phyloP scores from a whole-genome alignment of 2,888 invertebrate genomes.

The Caenorhabditis doughertyi region DNA sequence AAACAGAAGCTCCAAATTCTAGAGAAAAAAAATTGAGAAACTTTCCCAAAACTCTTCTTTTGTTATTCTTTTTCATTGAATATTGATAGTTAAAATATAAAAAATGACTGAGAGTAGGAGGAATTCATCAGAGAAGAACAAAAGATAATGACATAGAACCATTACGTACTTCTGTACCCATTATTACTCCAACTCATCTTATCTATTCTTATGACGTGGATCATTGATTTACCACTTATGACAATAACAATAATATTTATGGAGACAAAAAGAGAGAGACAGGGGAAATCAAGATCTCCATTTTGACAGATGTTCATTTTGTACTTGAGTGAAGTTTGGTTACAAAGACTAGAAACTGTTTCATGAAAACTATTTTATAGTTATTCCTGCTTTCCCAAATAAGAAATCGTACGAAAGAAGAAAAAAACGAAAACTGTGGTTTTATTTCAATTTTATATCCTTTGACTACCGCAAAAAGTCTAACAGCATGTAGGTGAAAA shows the following conservation, averaged over 20 bases:
- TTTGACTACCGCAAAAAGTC: conserved; percentile 16
- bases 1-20: too few species aligned
- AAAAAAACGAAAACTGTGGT: conserved; percentile 1
- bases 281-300: too few species aligned
- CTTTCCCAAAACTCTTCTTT: too few species aligned
- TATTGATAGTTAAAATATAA: too few species aligned
- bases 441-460: conserved; percentile 34
- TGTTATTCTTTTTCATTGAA: too few species aligned
- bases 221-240: conserved; percentile 12
- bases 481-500: conserved; percentile 3
- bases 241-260: conserved; percentile 13
- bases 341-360: background rate
- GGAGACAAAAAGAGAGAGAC: background rate
- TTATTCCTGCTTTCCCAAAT: background rate
- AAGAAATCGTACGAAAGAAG: conserved; percentile 1
- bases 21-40: too few species aligned
- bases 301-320: too few species aligned
- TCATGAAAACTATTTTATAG: conserved; percentile 6
- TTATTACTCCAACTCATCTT: conserved; percentile 25
- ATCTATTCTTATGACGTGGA: conserved; percentile 28
- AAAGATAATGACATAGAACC: background rate
- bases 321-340: too few species aligned
- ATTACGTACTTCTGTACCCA: conserved; percentile 6
- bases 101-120: too few species aligned
- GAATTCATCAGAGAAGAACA: background rate